These are phyloP conservation scores for Nothoprocta pentlandii DNA, from an alignment of 2,113 vertebrate genomes.

Conservation along the genomic window DNA sequence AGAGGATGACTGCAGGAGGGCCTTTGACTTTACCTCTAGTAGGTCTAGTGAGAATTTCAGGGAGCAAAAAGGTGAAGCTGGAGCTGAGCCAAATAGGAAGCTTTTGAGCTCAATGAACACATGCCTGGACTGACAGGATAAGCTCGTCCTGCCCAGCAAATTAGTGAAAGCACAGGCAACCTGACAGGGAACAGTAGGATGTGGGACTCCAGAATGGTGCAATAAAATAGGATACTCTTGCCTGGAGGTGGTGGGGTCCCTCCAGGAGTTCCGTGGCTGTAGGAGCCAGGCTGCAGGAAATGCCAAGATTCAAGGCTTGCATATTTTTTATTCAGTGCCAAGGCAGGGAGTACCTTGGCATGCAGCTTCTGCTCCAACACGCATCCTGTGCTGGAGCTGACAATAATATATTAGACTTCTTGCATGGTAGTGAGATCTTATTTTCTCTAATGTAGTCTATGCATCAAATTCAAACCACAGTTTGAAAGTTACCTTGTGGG, in stretches of 20 bases:
- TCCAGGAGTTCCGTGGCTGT: not conserved
- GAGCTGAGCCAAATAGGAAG: not conserved
- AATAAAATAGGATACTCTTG: not conserved
- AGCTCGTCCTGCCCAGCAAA: not conserved
- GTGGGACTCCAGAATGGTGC: not conserved
- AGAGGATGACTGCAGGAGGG: not conserved
- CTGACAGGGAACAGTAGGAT: not conserved
- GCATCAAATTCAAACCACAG: no score
- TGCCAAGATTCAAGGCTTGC: not conserved
- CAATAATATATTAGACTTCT: not conserved
- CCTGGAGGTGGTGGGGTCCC: fast-evolving
- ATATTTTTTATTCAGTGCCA: not conserved
- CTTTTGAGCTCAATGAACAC: not conserved
- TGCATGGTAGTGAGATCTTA: not conserved
- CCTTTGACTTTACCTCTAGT: not conserved
- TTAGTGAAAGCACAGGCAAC: not conserved
- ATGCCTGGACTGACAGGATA: not conserved
- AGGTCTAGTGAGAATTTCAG: not conserved
- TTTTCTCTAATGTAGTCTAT: not conserved
- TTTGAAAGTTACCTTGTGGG: not conserved
- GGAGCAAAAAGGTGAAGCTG: not conserved
- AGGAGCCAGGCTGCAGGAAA: not conserved
- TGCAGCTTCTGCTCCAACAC: not conserved
- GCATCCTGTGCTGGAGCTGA: not conserved
- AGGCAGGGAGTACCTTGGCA: not conserved